Base-by-base conservation (phyloP, 2,113 vertebrate genomes). In the Leptobrachium ailaonicum region DNA sequence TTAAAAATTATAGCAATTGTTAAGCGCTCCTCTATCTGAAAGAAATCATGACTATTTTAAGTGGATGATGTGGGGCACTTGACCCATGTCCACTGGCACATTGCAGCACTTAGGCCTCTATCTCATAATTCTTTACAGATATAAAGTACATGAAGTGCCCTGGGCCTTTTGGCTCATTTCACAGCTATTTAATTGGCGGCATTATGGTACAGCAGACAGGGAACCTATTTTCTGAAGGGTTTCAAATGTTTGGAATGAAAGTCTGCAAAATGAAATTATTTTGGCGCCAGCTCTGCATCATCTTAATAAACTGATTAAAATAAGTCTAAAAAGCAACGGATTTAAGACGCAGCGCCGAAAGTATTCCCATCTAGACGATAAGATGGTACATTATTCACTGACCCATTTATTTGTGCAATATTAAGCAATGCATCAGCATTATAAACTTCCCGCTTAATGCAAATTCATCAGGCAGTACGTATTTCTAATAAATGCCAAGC, bases 381-480 rank as follows among this genome's bases (percentile, higher is more conserved):
- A 53, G 32, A 72, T 32, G 60, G 20, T 40, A 53, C 60, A 79
- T 79, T 72, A 72, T 40, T 79, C 77, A 54, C 60, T 66, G 69
- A 79, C 77, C 69, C 40, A 79, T 41, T 79, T 73, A 43, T 58
- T 73, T 42, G 70, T 73, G 71, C 58, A 73, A n/a, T 73, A 80
- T 73, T 80, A 73, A 54, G 76, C 70, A 79, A 64, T 66, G 53
- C 13, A 53, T 67, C 14, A 58, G 41, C 60, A 79, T 72, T 66
- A 72, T 72, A 58, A 66, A 50, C 50, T 62, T 80, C 63, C 41
- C 47, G 72, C 77, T 73, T 66, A 58, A 41, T 66, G 47, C n/a
- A 80, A 53, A 62, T 79, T 79, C 47, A 58, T 73, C 41, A 54
- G 41, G 45, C 69, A 58, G 62, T 40, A n/a, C n/a, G 41, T 20